Conservation (phyloP, 2,113 vertebrate species). For the Etia nguti region DNA sequence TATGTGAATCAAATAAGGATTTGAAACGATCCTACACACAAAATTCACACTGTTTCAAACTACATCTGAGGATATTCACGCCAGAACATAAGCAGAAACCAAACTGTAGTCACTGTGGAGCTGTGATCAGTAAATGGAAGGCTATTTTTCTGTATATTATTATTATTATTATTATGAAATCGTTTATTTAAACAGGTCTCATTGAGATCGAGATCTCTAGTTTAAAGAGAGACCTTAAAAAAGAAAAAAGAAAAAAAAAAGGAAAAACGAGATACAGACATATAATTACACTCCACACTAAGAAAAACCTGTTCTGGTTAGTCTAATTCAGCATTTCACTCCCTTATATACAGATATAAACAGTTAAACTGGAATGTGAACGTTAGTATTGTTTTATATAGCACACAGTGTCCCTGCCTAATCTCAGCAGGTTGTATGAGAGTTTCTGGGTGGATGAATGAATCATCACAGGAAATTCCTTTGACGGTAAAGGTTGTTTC, state of each 20-base stretch:
- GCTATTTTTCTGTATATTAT: background rate
- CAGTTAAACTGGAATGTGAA: background rate
- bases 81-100: background rate
- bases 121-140: background rate
- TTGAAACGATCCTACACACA: background rate
- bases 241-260: accelerated
- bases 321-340: background rate
- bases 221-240: background rate
- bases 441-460: background rate
- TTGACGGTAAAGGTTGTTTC: background rate
- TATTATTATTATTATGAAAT: background rate
- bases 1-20: background rate
- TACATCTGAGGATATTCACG: background rate
- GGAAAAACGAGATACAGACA: background rate
- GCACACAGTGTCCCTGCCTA: background rate
- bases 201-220: background rate
- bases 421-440: background rate
- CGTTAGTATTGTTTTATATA: background rate
- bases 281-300: background rate
- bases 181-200: background rate
- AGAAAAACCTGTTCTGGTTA: background rate
- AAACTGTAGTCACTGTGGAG: background rate
- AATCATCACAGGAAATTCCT: background rate
- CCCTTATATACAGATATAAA: background rate
- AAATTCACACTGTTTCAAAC: background rate